Evolutionary conservation across 2,113 vertebrate genomes (phyloP), one percentile per base, ranked within the genome.

Genomic region (Mormyrus iriodes): DNA sequence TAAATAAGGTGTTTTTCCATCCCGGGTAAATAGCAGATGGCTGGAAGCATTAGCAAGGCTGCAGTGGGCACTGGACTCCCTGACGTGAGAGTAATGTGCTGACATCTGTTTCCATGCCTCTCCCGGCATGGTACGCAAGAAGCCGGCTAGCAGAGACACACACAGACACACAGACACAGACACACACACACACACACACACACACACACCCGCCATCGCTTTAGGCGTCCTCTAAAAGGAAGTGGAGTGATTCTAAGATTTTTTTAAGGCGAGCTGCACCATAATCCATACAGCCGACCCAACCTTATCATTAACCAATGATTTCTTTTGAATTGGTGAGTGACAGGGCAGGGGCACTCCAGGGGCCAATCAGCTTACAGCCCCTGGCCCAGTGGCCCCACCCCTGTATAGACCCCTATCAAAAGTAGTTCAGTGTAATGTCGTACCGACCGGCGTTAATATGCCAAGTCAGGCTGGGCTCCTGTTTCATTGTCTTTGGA

Each of bases 21-120:
- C 53, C n/a, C n/a, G 42, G 76, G 53, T 88, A 88, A 89, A 89
- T 85, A 85, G 42, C 76, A 89, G 88, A 83, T 88, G 73, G 88
- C 49, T 55, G 88, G 48, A 52, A 88, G 52, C 49, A 82, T 83
- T 88, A 12, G 69, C 35, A n/a, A 83, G 69, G 49, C 48, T 82
- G 73, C 10, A 8, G 88, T 84, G 39, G 35, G 52, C 53, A 44
- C 51, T 58, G 88, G 53, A 52, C 79, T 46, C 53, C 52, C 53
- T 61, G 88, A 44, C 31, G 52, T 61, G 69, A 52, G 53, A 52
- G 35, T 58, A 61, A 61, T 58, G 39, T 3, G 12, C 24, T 85
- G 88, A 79, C 51, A 89, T 89, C 88, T 84, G 79, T 35, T 55
- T 39, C 31, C 73, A 52, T 35, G 52, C 52, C 12, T n/a, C n/a